Base-by-base conservation (phyloP, 37 sponge, comb jelly and placozoan genomes). In the Corticium candelabrum region DNA sequence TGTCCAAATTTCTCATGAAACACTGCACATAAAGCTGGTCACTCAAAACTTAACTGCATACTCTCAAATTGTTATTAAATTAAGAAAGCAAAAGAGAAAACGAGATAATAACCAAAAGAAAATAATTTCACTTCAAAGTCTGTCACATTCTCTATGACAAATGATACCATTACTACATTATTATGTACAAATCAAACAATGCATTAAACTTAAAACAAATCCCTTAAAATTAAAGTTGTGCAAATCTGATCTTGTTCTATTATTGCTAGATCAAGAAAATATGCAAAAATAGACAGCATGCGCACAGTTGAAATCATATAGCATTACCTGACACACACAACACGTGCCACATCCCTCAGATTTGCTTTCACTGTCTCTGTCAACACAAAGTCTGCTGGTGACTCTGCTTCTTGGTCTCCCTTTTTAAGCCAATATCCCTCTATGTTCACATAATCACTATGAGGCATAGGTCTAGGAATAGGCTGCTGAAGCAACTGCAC, bases 291-390 rank as follows among this genome's bases (percentile, higher is more conserved):
- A 43, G 56, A 43, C 11, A 21, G 56, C 11, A 4, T 43, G 56
- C n/a, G n/a, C n/a, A n/a, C n/a, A n/a, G n/a, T 43, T 43, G 56
- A 15, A 43, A 15, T 43, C 11, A 15, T 43, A 43, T 43, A 39
- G 68, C n/a, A n/a, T 33, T 34, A 90, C 89, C 96, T 89, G 57
- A 85, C 93, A n/a, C 89, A 89, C 2, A 91, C 88, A 39, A 87
- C 88, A 43, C 99, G 77, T 1, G 99, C 88, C 37, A 98, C 74
- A 41, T 98, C 90, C 70, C 83, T 85, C 68, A 98, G 67, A 80
- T 98, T 94, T 69, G 80, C 84, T 78, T 76, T 76, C 34, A 98
- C 90, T 83, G 89, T 87, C 2, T 67, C 73, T 34, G 95, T 94
- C 21, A 98, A 38, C 1, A 98, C 76, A 74, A 92, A 98, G 37